Base-by-base conservation (phyloP, 2,797 vertebrate species). In the Sebastes diploproa region DNA sequence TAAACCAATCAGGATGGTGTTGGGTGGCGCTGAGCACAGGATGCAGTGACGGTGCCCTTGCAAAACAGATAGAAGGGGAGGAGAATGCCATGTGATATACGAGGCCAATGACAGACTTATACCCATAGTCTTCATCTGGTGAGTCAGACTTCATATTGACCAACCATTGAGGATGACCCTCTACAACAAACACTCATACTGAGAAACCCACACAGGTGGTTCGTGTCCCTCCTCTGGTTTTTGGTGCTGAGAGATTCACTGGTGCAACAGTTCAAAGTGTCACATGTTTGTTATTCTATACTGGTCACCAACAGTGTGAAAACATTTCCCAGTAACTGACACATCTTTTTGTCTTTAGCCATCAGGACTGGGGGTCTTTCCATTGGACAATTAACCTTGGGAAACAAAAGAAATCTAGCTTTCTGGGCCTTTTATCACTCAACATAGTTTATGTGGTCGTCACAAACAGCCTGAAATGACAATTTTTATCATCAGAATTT, bases 251-350 rank as follows among this genome's bases (percentile, higher is more conserved):
- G 22, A 23, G 22, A 23, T 23, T 23, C 22, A 23, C 83, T 55
- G 68, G 30, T 74, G 68, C 70, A 6, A 29, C 67, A 68, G 69
- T 84, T 88, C 73, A 86, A 80, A 84, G 80, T 75, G 73, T 74
- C 20, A 3, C 55, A 80, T 82, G 70, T 88, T 87, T 88, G 80
- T 81, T 84, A 75, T 82, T 81, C 73, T 75, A 75, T 32, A 66
- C 52, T 56, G 66, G 60, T 68, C 78, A 73, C 77, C 18, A 67
- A 76, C 76, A 69, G 64, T 50, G 62, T 78, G 72, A 85, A 84
- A 81, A 81, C 61, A 73, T 46, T 62, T 77, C 67, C 54, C 25
- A 60, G 46, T 46, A 60, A 78, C 50, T 68, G 70, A 79, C 82
- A 79, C 76, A 38, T 54, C 10, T n/a, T 30, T 22, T 29, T 56